These are phyloP conservation scores for Paguma larvata DNA, from an alignment of 2,797 vertebrate species.

Conservation along the genomic window DNA sequence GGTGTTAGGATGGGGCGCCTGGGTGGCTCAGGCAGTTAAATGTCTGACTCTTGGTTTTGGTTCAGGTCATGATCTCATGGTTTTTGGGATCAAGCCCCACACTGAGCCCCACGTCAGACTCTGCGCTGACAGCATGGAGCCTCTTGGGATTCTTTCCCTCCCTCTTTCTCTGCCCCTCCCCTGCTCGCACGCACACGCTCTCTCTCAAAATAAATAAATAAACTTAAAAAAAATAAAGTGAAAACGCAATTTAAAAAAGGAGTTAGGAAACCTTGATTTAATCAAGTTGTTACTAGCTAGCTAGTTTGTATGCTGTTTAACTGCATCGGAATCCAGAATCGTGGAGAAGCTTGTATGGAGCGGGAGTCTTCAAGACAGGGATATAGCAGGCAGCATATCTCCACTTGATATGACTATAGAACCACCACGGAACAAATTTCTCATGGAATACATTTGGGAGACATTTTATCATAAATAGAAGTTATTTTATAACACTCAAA, in stretches of 20 bases:
- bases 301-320: not conserved
- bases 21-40: not conserved
- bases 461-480: not conserved
- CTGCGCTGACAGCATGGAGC: too few species aligned
- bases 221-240: not conserved
- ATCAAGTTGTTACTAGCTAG: not conserved
- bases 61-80: not conserved
- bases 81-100: not conserved
- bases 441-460: not conserved
- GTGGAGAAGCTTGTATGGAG: not conserved
- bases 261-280: not conserved
- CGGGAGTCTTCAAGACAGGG: not conserved
- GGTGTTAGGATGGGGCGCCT: not conserved
- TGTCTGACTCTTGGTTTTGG: not conserved
- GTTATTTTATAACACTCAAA: not conserved
- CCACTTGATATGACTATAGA: not conserved
- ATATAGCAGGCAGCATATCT: accelerated
- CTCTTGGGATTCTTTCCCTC: not conserved
- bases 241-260: too few species aligned
- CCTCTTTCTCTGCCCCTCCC: not conserved
- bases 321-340: not conserved
- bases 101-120: not conserved
- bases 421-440: not conserved
- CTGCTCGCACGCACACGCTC: too few species aligned
- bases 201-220: not conserved